Base-by-base conservation (phyloP, 1,140 invertebrate species). In the Scaptomyza montana region DNA sequence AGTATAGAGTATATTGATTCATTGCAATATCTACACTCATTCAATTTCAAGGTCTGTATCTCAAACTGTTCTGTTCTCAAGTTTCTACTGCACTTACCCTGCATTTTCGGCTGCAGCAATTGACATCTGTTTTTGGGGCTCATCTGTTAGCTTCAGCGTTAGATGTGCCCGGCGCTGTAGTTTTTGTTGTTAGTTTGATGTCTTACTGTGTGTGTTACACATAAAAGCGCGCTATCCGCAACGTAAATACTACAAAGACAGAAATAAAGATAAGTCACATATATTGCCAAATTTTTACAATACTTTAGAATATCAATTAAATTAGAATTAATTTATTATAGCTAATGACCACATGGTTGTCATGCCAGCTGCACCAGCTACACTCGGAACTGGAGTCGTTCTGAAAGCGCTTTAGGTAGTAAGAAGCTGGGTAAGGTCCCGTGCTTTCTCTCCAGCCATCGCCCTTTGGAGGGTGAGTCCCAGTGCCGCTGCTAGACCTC, bases 31-130 rank as follows among this genome's bases (percentile, higher is more conserved):
- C 5, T 3, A 30, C 28, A 30, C 28, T 5, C 28, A 30, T 30
- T 6, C 28, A 33, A 33, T 7, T 6, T 33, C 7, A 5, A 4
- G 30, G 30, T 33, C 5, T 33, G 30, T 33, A 33, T 33, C 21
- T 33, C 5, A 5, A 5, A 2, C 8, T 36, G 10, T 46, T 57
- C 30, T 16, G 1, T 28, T 0, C 54, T 64, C 45, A 65, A 62
- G 49, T 51, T 19, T 19, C 19, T 13, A 7, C 5, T 33, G 3
- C 19, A 92, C 93, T 93, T 80, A 94, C 93, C 93, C 93, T 93
- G 93, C 93, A 94, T 94, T 94, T 94, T 94, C 93, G 93, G 93
- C 92, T 91, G 93, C 93, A 93, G 92, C 93, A 94, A 94, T 93
- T 93, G 93, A 94, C 93, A 94, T 94, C 93, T 94, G 82, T 87